Evolutionary conservation across 2,888 invertebrate species (phyloP), one percentile per base, ranked within the genome.

Genomic region (Conistra vaccinii): DNA sequence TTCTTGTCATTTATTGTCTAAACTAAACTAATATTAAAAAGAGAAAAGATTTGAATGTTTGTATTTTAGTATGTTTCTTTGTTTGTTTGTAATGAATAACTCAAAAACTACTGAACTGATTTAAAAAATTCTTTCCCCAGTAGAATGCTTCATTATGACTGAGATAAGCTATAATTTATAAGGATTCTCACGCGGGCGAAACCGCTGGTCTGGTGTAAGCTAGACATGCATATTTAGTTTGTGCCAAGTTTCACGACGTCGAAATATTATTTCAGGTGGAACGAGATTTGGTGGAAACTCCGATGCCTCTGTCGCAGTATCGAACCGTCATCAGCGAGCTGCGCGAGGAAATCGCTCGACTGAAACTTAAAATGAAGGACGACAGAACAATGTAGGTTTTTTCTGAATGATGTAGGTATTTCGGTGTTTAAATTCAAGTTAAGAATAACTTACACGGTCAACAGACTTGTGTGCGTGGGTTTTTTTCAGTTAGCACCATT

Each of bases 271-370:
- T 66, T 55, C 91, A 98, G 97, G 97, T 97, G 32, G 97, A 97
- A 87, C 94, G 97, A 53, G 98, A 98, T 89, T 95, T 97, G 51
- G 94, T 97, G 45, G 97, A 97, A 89, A 97, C 98, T 12, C 97
- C 97, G 20, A 97, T 98, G 94, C 98, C 98, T 90, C 97, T 98
- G n/a, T 97, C 98, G 0, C 98, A 98, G 91, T 98, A 98, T 91
- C 97, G 98, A 71, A 97, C 97, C 66, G 98, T 98, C 77, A 98
- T 98, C 80, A 97, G 96, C 77, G 98, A 98, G 86, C 94, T 99
- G 73, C 97, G 98, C 26, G 98, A 98, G 82, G 99, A 99, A 93
- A 99, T 99, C 53, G 96, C 97, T 1, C 96, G 98, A 23, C 95
- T 99, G 71, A 97, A 98, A 89, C 97, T 97, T n/a, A 98, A 98